A percentile compares a stretch with the other conserved stretches of the same genome.
Evolutionary conservation across 2,113 vertebrate species (phyloP).

Genomic region (human): GRCh38 chr5:75654501-75655000

Average conservation of each 20-base stretch:
- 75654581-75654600: no score
- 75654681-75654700: no score
- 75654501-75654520: no score
- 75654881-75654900: background rate
- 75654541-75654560: no score
- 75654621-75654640: no score
- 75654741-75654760: background rate
- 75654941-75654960: no score
- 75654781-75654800: accelerated
- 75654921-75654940: background rate
- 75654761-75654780: background rate
- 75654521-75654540: no score
- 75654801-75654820: accelerated
- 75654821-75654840: background rate
- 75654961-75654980: no score
- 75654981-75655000: background rate
- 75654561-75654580: no score
- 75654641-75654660: no score
- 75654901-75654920: background rate
- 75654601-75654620: no score
- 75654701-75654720: background rate
- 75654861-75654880: background rate
- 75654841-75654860: background rate
- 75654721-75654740: background rate
- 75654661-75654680: no score